Conservation (phyloP, 2,113 vertebrate genomes). For the Arizona elegans region DNA sequence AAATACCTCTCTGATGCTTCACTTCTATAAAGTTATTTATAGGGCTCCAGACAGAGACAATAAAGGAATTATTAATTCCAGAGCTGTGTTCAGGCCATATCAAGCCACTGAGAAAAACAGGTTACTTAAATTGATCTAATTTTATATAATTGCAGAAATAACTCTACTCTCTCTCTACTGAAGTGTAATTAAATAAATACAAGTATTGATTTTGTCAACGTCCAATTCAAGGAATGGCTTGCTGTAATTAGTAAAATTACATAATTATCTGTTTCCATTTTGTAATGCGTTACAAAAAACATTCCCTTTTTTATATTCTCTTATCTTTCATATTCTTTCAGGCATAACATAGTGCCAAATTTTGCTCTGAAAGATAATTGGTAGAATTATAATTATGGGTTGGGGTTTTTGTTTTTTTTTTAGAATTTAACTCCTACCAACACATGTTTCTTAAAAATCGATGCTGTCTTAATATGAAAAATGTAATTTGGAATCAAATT, state of each 20-base stretch:
- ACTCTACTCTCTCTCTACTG: neutral
- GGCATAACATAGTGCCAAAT: neutral
- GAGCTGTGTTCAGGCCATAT: neutral
- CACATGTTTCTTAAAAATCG: constrained; percentile 21
- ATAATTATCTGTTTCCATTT: constrained; percentile 32
- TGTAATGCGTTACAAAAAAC: constrained; percentile 40
- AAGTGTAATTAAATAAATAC: constrained; percentile 8
- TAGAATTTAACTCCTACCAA: constrained; percentile 33
- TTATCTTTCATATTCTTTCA: constrained; percentile 32
- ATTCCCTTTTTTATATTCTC: constrained; percentile 34
- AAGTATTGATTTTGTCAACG: constrained; percentile 34
- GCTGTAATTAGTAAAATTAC: constrained; percentile 24
- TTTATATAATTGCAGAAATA: neutral
- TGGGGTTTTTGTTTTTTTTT: neutral
- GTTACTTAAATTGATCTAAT: constrained; percentile 5
- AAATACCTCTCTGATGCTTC: neutral
- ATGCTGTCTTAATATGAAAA: constrained; percentile 31
- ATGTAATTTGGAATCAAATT: constrained; percentile 27
- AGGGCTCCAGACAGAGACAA: neutral
- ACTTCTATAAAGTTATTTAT: neutral
- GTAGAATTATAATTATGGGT: constrained; percentile 32
- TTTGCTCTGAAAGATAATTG: constrained; percentile 34
- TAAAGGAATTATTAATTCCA: neutral
- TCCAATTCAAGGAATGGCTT: constrained; percentile 12
- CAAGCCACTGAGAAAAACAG: neutral